Percentiles rank a stretch among this genome's conserved stretches.
These are phyloP conservation scores for Stigmatopora nigra DNA, from an alignment of 2,113 vertebrate species.

Conservation along the genomic window DNA sequence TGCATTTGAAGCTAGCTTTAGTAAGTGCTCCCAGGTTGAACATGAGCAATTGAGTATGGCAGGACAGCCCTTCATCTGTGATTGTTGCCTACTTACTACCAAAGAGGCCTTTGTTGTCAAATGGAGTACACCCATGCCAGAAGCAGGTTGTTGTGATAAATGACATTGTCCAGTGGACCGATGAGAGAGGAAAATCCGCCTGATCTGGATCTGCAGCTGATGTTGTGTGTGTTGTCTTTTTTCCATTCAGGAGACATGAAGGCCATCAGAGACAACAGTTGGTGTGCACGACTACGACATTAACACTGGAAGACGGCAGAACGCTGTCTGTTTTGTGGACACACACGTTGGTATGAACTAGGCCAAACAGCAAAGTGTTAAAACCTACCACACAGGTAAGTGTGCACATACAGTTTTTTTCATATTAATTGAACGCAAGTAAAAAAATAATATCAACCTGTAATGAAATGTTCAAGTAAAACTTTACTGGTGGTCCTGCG, in stretches of 20 bases:
- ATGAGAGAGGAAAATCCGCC: slow-evolving; percentile 1
- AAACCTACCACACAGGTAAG: slow-evolving; percentile 64
- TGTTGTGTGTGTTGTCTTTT: slow-evolving; percentile 19
- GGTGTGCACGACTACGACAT: slow-evolving; percentile 23
- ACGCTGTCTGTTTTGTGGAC: slow-evolving; percentile 53
- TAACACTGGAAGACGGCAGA: slow-evolving; percentile 35
- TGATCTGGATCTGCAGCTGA: slow-evolving; percentile 3
- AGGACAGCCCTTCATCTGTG: slow-evolving; percentile 62
- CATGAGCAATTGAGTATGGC: slow-evolving; percentile 67
- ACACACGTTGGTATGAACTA: slow-evolving; percentile 58
- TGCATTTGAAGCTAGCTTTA: slow-evolving; percentile 55
- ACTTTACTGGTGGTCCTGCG: background rate
- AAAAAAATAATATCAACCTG: background rate
- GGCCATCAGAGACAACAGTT: slow-evolving; percentile 12
- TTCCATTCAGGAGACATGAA: slow-evolving; percentile 29
- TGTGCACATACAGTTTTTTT: background rate
- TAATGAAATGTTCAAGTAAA: background rate
- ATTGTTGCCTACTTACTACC: slow-evolving; percentile 55
- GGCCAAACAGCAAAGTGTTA: slow-evolving; percentile 51
- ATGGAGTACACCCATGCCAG: slow-evolving; percentile 52
- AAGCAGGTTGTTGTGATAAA: slow-evolving; percentile 39
- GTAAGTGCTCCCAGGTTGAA: slow-evolving; percentile 59
- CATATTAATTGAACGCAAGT: no score
- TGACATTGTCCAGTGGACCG: background rate
- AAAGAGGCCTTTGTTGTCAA: slow-evolving; percentile 58